Evolutionary conservation across 2,797 vertebrate genomes (phyloP), one percentile per base, ranked within the genome.

Genomic region (Parambassis ranga): DNA sequence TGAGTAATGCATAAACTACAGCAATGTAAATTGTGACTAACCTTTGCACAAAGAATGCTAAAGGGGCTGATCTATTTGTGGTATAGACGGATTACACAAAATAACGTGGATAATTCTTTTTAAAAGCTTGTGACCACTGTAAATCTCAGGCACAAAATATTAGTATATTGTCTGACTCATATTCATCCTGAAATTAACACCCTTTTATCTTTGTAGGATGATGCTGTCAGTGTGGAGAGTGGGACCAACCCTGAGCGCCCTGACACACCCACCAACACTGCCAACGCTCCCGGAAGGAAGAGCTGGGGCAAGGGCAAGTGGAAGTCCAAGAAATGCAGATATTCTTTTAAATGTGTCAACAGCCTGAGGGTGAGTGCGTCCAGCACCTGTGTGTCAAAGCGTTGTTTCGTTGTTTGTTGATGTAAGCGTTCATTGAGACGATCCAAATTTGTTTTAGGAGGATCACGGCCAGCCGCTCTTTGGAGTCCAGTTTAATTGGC

Each of bases 291-390:
- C 0, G 96, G 97, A 70, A 95, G 96, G 11, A 98, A 98, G 84
- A 97, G 95, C 86, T 99, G 96, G 96, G 96, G 96, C 15, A 99
- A 98, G 88, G 98, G 98, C 79, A 99, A 99, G 79, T 98, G 96
- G 96, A 99, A 98, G 78, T 98, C 95, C 33, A 99, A 98, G 90
- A 99, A 99, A 86, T 98, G 98, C 92, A 93, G 96, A 93, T 98
- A 98, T 66, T 97, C 96, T 33, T 99, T 99, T 82, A 98, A 97
- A 84, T 99, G 97, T 86, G 96, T 99, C 62, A 99, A 98, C 93
- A 98, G 95, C 71, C 88, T 99, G 46, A 95, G 95, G 94, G 98
- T 99, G 88, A 84, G 93, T 83, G 1, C 3, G 1, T 16, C 2
- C 7, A 1, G 5, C 4, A n/a, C 2, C 10, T 24, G 20, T 41